Base-by-base conservation (phyloP, 64 coral and sea anemone genomes). In the Trachythela sp. region DNA sequence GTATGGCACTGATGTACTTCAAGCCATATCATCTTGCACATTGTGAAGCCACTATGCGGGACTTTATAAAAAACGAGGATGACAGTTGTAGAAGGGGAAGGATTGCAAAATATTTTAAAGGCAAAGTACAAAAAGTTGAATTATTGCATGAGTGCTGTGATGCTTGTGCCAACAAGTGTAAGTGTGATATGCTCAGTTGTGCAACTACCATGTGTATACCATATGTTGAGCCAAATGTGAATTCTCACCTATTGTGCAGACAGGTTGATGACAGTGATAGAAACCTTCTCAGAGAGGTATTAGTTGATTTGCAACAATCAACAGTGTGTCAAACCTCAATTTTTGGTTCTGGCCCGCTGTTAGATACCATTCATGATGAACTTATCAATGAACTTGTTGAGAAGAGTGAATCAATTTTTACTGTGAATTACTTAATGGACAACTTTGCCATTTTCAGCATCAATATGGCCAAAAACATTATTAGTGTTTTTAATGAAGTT, bases 371-470 rank as follows among this genome's bases (percentile, higher is more conserved):
- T 0, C 9, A 17, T 67, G 24, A 59, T 31, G 83, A 91, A 13
- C 31, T 85, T 2, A 85, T 86, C 43, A 15, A 72, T 26, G 40
- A 35, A 36, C 59, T 87, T 27, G 49, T 76, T 6, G 76, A 34
- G 2, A 52, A 85, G 9, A 36, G 75, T 45, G 17, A 88, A 0
- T 20, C 30, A n/a, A 84, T 92, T 18, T 92, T 92, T 41, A 80
- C 52, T 85, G 32, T 34, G 24, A 15, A 20, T 0, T 72, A 92
- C 22, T 70, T 92, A 18, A 43, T 92, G 51, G 80, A 92, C 13
- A 88, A 92, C 11, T 92, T 89, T 89, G 15, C 64, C 24, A 85
- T 92, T 48, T 85, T 88, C 45, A 54, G 39, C 30, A 59, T 22
- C 31, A 4, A 84, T 24, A n/a, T 54, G 0, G 86, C 91, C 14